Evolutionary conservation across 2,797 vertebrate species (phyloP).

Genomic region (Bufotes viridis): DNA sequence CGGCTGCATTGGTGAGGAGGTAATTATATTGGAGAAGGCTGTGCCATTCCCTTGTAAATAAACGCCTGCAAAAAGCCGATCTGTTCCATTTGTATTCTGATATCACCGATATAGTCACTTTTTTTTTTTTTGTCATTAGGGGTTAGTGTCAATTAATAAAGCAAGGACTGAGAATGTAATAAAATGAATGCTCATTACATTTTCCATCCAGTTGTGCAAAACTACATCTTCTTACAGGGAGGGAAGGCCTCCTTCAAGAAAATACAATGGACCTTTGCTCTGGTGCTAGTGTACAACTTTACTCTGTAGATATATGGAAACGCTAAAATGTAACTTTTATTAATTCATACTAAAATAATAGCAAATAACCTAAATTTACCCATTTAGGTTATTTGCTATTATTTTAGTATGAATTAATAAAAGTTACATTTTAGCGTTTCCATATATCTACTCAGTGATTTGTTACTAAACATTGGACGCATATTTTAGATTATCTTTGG

Average conservation of each 20-base stretch:
- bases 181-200: neutral
- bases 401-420: too few species aligned
- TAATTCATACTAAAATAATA: too few species aligned
- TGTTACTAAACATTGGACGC: too few species aligned
- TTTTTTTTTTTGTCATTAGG: neutral
- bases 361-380: too few species aligned
- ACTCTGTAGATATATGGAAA: too few species aligned
- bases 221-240: too few species aligned
- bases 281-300: neutral
- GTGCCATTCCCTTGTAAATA: slow-evolving; percentile 51
- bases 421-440: too few species aligned
- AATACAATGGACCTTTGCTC: neutral
- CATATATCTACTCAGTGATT: too few species aligned
- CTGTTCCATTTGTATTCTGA: slow-evolving; percentile 30
- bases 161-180: neutral
- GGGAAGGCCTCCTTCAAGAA: neutral
- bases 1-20: slow-evolving; percentile 56
- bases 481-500: too few species aligned
- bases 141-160: slow-evolving; percentile 40
- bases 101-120: slow-evolving; percentile 38
- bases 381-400: too few species aligned
- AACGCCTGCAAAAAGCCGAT: slow-evolving; percentile 47
- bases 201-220: neutral
- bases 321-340: too few species aligned
- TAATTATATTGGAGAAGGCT: slow-evolving; percentile 61